Evolutionary conservation across 1,140 invertebrate species (phyloP).

Genomic region (Bombus ignitus): DNA sequence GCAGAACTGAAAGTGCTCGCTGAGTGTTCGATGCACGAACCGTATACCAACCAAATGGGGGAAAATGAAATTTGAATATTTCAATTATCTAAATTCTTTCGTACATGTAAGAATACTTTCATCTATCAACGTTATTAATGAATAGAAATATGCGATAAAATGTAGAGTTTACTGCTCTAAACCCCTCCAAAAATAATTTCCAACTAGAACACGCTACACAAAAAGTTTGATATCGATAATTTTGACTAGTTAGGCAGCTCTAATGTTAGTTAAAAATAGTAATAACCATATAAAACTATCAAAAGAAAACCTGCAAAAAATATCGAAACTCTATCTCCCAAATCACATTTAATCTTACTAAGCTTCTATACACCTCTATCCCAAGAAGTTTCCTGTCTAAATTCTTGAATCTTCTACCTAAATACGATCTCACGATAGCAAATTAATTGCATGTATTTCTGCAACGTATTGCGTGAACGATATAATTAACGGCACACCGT

Average conservation of each 20-base stretch:
- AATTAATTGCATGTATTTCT: not conserved
- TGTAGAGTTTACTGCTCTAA: not conserved
- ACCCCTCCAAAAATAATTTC: too few relatives aligned
- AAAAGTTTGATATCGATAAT: too few relatives aligned
- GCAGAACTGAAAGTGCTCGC: not conserved
- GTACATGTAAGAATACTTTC: too few relatives aligned
- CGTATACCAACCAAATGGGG: not conserved
- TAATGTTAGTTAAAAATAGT: too few relatives aligned
- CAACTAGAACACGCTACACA: too few relatives aligned
- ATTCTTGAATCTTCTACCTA: too few relatives aligned
- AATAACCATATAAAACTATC: too few relatives aligned
- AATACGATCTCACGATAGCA: not conserved
- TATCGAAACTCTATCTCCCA: not conserved
- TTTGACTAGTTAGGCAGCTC: too few relatives aligned
- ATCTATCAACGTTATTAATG: too few relatives aligned
- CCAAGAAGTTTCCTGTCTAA: not conserved
- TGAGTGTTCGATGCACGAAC: not conserved
- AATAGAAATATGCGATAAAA: not conserved
- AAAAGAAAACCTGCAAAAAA: too few relatives aligned
- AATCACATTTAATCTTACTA: too few relatives aligned
- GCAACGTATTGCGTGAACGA: not conserved
- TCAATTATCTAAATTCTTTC: not conserved
- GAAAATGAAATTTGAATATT: not conserved
- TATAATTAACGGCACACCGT: slow-evolving; percentile 35
- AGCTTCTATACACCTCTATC: too few relatives aligned